These are phyloP conservation scores for Aphelocoma coerulescens DNA, from an alignment of 2,113 vertebrate species.

Conservation along the genomic window DNA sequence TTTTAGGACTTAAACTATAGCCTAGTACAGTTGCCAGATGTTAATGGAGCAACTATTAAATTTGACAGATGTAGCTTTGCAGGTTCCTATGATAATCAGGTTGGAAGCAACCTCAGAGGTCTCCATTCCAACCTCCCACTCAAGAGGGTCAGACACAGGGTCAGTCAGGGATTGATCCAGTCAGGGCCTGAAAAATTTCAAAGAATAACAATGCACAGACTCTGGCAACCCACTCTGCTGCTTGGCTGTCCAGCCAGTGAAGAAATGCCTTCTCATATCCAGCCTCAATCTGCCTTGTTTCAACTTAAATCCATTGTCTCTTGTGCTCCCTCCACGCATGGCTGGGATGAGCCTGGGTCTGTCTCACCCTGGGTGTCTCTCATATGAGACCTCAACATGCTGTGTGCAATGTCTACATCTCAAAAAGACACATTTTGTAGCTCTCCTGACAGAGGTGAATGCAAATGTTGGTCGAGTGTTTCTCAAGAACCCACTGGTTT, in stretches of 20 bases:
- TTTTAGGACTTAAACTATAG: neutral
- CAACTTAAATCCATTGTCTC: neutral
- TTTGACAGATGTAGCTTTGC: neutral
- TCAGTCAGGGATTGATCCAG: neutral
- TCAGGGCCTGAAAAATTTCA: neutral
- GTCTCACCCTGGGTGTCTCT: neutral
- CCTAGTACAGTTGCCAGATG: neutral
- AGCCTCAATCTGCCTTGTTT: neutral
- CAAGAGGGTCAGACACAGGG: neutral
- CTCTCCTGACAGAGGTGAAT: neutral
- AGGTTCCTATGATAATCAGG: neutral
- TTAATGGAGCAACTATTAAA: neutral
- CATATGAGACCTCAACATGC: neutral
- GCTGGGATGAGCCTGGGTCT: neutral
- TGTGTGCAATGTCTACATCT: neutral
- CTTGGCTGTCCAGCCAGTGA: neutral
- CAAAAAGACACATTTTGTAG: neutral
- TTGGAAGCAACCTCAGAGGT: neutral
- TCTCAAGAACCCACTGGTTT: neutral
- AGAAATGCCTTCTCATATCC: neutral
- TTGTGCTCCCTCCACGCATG: neutral
- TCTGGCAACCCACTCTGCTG: neutral
- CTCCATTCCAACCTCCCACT: neutral
- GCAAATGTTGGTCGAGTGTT: neutral
- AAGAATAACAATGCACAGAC: neutral